Base-by-base conservation (phyloP, 2,888 invertebrate genomes). In the Lycaena phlaeas region DNA sequence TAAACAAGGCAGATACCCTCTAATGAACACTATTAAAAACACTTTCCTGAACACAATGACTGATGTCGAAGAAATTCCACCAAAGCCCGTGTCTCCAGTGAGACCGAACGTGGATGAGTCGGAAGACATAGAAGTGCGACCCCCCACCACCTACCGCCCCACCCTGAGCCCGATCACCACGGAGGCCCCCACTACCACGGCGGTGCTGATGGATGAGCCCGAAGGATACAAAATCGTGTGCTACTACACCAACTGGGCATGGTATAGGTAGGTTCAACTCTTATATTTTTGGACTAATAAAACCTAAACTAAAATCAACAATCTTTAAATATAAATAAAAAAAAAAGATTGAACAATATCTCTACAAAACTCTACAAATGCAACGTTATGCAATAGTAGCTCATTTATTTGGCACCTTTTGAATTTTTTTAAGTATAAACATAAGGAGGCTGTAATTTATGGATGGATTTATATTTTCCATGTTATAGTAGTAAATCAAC, bases 231-330 rank as follows among this genome's bases (percentile, higher is more conserved):
- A 94, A 79, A 90, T 95, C 0, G 90, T 96, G 3, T 96, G 96
- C 59, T 96, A 96, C 63, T 96, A 95, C 66, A 95, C 95, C 0
- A 96, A 96, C 62, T 96, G 96, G 96, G 94, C 96, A 15, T 96
- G 95, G 94, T 96, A 96, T 71, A 85, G 85, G 85, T 85, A 67
- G 55, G 12, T 27, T 18, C 7, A 18, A n/a, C n/a, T n/a, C n/a
- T n/a, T n/a, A n/a, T n/a, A n/a, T n/a, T n/a, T n/a, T n/a, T n/a
- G n/a, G n/a, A n/a, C n/a, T n/a, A n/a, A n/a, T n/a, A n/a, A n/a
- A n/a, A n/a, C n/a, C n/a, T n/a, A n/a, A n/a, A n/a, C n/a, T n/a
- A n/a, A n/a, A n/a, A n/a, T n/a, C n/a, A n/a, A n/a, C n/a, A n/a
- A n/a, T n/a, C n/a, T n/a, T n/a, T n/a, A n/a, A n/a, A n/a, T n/a